These are phyloP conservation scores for Drosophila takahashii DNA, from an alignment of 1,140 invertebrate species.

Conservation along the genomic window DNA sequence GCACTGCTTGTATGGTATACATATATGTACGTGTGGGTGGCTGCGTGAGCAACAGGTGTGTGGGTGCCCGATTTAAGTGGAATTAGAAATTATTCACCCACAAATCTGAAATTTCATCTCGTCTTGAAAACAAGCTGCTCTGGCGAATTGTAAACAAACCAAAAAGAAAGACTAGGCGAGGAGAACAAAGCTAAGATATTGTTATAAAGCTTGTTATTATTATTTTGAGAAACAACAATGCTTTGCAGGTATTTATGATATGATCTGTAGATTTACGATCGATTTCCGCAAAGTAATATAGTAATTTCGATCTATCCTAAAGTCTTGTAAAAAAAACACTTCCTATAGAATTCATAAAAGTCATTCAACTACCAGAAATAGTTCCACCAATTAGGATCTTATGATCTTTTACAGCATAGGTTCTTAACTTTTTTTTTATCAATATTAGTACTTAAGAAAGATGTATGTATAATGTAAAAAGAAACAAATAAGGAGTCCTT, in stretches of 20 bases:
- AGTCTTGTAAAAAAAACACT: too few species aligned
- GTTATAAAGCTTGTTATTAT: too few species aligned
- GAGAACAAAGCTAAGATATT: neutral
- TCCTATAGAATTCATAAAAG: too few species aligned
- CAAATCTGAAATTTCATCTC: conserved; percentile 36
- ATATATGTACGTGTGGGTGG: conserved; percentile 11
- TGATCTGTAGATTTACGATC: too few species aligned
- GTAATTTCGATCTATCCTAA: too few species aligned
- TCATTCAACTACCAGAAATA: too few species aligned
- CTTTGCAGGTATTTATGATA: too few species aligned
- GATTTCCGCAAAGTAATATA: too few species aligned
- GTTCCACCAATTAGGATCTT: too few species aligned
- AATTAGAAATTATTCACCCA: conserved; percentile 64
- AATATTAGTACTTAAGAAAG: neutral
- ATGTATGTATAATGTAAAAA: neutral
- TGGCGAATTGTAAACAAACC: neutral
- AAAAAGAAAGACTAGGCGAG: neutral
- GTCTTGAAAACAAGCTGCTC: conserved; percentile 22
- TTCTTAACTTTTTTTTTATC: too few species aligned
- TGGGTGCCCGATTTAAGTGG: conserved; percentile 38
- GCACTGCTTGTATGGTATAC: conserved; percentile 43
- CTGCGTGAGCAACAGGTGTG: conserved; percentile 32
- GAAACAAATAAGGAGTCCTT: conserved; percentile 31
- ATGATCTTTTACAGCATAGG: too few species aligned
- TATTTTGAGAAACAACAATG: too few species aligned